Evolutionary conservation across 2,888 invertebrate genomes (phyloP).

Genomic region (Vesta saturnalis): DNA sequence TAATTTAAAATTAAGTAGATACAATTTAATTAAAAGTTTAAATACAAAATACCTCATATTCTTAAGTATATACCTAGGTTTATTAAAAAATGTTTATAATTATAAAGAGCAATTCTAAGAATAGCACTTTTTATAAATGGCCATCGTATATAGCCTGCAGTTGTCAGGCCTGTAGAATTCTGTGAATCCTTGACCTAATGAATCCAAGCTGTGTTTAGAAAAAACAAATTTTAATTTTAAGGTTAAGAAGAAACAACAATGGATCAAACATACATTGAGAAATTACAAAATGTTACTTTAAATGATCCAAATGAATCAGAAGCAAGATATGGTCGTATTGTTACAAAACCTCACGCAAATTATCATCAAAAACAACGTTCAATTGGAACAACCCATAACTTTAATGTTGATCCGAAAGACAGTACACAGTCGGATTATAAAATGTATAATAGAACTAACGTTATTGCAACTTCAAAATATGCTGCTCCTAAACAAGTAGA

Average conservation of each 20-base stretch:
- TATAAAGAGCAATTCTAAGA: no score
- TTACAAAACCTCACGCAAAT: slow-evolving; percentile 54
- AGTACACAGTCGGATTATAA: slow-evolving; percentile 63
- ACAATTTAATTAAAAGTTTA: no score
- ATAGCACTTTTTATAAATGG: no score
- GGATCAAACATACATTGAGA: slow-evolving; percentile 55
- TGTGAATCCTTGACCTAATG: no score
- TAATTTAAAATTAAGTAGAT: no score
- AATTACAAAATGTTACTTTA: slow-evolving; percentile 56
- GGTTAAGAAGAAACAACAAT: slow-evolving; percentile 28
- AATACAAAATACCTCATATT: no score
- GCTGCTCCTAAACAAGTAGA: slow-evolving; percentile 80
- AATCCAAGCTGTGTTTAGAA: no score
- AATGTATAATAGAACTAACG: slow-evolving; percentile 76
- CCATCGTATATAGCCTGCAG: no score
- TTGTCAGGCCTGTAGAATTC: no score
- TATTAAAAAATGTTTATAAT: no score
- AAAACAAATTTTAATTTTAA: no score
- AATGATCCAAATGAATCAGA: slow-evolving; percentile 51
- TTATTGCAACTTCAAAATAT: slow-evolving; percentile 81
- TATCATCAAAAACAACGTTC: slow-evolving; percentile 65
- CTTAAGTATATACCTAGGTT: no score
- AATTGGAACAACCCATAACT: slow-evolving; percentile 74
- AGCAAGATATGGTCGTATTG: slow-evolving; percentile 59
- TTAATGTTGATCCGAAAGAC: slow-evolving; percentile 64